These are phyloP conservation scores for Sebastes schlegelii DNA, from an alignment of 2,113 vertebrate genomes.

Conservation along the genomic window DNA sequence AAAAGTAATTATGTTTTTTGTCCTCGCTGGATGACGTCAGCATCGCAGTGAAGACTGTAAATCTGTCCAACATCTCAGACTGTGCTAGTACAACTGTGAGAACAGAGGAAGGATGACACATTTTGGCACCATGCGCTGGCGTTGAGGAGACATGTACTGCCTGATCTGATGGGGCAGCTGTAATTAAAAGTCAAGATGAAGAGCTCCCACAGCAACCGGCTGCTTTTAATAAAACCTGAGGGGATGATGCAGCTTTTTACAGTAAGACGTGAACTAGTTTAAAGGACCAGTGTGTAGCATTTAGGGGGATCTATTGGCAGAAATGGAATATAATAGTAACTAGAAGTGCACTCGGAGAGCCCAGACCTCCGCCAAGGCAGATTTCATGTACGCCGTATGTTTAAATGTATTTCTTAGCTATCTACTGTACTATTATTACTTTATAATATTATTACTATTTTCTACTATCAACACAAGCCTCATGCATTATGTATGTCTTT, in stretches of 20 bases:
- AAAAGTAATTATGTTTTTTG: not conserved
- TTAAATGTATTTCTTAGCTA: no score
- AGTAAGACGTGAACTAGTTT: not conserved
- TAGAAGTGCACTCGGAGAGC: no score
- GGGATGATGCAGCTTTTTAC: conserved; percentile 13
- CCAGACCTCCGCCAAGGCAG: no score
- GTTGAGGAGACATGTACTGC: conserved; percentile 1
- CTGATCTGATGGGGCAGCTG: not conserved
- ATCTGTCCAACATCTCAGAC: not conserved
- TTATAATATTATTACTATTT: no score
- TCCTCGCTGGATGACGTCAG: not conserved
- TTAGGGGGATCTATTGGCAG: no score
- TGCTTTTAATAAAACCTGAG: conserved; percentile 13
- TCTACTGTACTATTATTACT: no score
- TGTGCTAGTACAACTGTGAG: not conserved
- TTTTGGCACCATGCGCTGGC: conserved; percentile 9
- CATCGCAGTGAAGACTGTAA: not conserved
- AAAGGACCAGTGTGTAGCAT: no score
- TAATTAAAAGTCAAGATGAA: conserved; percentile 27
- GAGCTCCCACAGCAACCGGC: conserved; percentile 16
- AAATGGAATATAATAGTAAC: no score
- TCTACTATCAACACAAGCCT: not conserved
- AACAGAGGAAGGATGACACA: conserved; percentile 22
- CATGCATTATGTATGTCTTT: not conserved
- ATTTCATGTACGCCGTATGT: no score